phyloP scores from a whole-genome alignment of 1,140 invertebrate genomes.

The Popillia japonica region DNA sequence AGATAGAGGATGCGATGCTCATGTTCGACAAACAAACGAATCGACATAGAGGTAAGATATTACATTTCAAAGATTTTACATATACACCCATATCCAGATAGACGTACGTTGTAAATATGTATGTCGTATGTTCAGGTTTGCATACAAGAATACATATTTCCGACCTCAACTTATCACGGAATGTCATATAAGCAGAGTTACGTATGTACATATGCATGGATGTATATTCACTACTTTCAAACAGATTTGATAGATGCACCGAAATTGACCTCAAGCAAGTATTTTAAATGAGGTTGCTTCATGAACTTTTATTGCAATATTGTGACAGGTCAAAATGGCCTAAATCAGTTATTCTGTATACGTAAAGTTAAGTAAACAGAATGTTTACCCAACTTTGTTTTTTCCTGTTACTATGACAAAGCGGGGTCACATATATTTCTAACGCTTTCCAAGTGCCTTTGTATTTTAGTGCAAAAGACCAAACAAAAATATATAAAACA shows the following conservation, averaged over 20 bases:
- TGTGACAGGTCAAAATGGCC: background rate
- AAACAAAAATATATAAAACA: no score
- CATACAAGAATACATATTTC: background rate
- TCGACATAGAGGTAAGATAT: conserved; percentile 96
- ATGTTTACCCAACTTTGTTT: background rate
- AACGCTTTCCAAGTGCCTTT: no score
- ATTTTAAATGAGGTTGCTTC: conserved; percentile 5
- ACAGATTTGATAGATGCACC: background rate
- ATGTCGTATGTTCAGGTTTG: background rate
- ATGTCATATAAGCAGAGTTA: conserved; percentile 5
- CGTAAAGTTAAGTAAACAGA: background rate
- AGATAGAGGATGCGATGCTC: conserved; percentile 99
- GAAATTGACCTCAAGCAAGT: background rate
- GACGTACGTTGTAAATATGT: background rate
- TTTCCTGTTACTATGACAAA: no score
- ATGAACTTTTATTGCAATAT: background rate
- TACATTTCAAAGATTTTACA: background rate
- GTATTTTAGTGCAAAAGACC: no score
- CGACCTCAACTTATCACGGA: background rate
- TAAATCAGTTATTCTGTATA: background rate
- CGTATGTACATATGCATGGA: no score
- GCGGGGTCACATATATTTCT: no score
- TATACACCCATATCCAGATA: no score
- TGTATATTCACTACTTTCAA: background rate
- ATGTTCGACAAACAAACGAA: conserved; percentile 99